These are phyloP conservation scores for Pogonocherus hispidulus DNA, from an alignment of 2,888 invertebrate species.

Conservation along the genomic window DNA sequence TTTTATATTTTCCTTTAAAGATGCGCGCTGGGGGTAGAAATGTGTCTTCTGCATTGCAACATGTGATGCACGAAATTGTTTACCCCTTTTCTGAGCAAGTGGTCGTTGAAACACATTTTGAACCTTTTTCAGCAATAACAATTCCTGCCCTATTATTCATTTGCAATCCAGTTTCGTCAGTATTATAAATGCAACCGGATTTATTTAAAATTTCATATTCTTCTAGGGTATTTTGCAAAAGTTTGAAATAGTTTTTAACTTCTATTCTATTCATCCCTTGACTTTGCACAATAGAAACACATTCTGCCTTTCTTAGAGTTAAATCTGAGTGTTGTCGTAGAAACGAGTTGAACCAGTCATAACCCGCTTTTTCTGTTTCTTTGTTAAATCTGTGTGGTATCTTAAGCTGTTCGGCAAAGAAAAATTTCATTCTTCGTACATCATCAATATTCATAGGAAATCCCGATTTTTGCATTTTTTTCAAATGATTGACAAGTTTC, in stretches of 20 bases:
- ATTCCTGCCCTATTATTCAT: constrained; percentile 8
- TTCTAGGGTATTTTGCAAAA: too few relatives aligned
- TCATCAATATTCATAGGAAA: too few relatives aligned
- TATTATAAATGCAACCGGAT: constrained; percentile 24
- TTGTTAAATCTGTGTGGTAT: too few relatives aligned
- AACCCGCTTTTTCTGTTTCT: too few relatives aligned
- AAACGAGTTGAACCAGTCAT: too few relatives aligned
- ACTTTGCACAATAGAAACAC: background rate
- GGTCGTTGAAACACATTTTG: background rate
- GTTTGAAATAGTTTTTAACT: constrained; percentile 7
- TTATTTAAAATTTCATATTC: too few relatives aligned
- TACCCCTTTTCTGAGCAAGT: background rate
- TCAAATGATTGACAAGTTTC: too few relatives aligned
- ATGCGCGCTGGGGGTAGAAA: constrained; percentile 10
- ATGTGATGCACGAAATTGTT: background rate
- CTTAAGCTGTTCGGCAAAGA: too few relatives aligned
- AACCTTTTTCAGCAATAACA: background rate
- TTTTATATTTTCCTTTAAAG: background rate
- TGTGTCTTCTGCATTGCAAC: background rate
- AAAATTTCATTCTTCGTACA: too few relatives aligned
- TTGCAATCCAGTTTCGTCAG: constrained; percentile 22
- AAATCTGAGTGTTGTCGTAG: too few relatives aligned
- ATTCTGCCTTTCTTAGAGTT: too few relatives aligned
- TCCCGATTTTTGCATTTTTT: too few relatives aligned
- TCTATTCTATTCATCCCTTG: constrained; percentile 14